phyloP scores from a whole-genome alignment of 2,797 vertebrate genomes.

The Sebastes taczanowskii region DNA sequence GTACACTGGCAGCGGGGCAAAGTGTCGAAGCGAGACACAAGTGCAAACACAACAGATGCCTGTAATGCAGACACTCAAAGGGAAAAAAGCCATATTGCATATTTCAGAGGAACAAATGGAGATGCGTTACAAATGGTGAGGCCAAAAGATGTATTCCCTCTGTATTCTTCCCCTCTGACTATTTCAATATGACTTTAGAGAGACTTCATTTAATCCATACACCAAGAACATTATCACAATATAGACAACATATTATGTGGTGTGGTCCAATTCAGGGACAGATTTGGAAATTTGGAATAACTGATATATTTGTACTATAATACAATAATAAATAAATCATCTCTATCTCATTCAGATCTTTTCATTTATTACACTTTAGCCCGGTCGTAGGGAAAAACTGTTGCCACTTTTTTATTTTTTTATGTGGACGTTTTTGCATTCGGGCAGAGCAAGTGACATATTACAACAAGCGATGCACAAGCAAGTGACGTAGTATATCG shows the following conservation, averaged over 20 bases:
- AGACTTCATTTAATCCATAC: not conserved
- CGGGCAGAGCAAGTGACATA: no score
- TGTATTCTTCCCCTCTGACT: not conserved
- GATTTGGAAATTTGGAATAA: not conserved
- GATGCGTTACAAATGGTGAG: not conserved
- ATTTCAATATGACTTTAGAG: not conserved
- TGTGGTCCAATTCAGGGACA: not conserved
- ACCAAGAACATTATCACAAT: not conserved
- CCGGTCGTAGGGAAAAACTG: no score
- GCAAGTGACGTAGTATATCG: not conserved
- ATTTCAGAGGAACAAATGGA: slow-evolving; percentile 33
- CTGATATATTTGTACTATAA: no score
- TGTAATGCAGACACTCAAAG: slow-evolving; percentile 16
- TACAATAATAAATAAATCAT: not conserved
- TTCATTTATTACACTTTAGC: no score
- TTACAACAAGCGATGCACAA: no score
- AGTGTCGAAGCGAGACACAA: slow-evolving; percentile 53
- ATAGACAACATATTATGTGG: not conserved
- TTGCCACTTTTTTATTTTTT: no score
- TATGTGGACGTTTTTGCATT: no score
- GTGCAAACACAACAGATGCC: slow-evolving; percentile 30
- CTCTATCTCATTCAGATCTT: not conserved
- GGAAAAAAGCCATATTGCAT: slow-evolving; percentile 1
- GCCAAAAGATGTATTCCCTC: not conserved
- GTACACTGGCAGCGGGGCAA: slow-evolving; percentile 32